Evolutionary conservation across 2,888 invertebrate species (phyloP).

Genomic region (Zelleria hepariella): DNA sequence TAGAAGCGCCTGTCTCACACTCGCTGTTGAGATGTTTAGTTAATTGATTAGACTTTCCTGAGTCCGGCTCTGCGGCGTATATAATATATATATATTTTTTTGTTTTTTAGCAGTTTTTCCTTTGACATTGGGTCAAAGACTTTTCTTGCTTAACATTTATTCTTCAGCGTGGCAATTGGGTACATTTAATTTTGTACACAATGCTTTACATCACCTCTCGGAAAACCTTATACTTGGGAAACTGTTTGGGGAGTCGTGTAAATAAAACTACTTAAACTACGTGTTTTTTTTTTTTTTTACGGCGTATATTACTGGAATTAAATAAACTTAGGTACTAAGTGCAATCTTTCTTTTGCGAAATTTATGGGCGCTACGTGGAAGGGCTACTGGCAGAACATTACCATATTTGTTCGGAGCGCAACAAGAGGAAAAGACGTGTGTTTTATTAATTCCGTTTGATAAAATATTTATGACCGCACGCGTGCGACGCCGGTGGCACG

Average conservation of each 20-base stretch:
- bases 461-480: not conserved
- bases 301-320: not conserved
- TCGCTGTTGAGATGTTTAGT: not conserved
- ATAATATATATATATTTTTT: too few species aligned
- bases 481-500: constrained; percentile 3
- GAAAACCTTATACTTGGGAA: too few species aligned
- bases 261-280: too few species aligned
- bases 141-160: too few species aligned
- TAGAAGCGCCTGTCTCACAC: not conserved
- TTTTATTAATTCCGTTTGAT: constrained; percentile 4
- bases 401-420: not conserved
- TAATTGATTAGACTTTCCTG: not conserved
- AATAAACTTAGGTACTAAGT: not conserved
- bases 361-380: not conserved
- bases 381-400: not conserved
- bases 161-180: too few species aligned
- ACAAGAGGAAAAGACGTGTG: not conserved
- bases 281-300: not conserved
- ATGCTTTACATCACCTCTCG: too few species aligned
- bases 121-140: too few species aligned
- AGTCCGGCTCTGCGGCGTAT: too few species aligned
- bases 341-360: not conserved
- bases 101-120: too few species aligned
- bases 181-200: too few species aligned
- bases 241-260: too few species aligned